Percentiles rank a stretch among this genome's conserved stretches.
These are phyloP conservation scores for Lagodon rhomboides DNA, from an alignment of 2,797 vertebrate genomes.

Conservation along the genomic window DNA sequence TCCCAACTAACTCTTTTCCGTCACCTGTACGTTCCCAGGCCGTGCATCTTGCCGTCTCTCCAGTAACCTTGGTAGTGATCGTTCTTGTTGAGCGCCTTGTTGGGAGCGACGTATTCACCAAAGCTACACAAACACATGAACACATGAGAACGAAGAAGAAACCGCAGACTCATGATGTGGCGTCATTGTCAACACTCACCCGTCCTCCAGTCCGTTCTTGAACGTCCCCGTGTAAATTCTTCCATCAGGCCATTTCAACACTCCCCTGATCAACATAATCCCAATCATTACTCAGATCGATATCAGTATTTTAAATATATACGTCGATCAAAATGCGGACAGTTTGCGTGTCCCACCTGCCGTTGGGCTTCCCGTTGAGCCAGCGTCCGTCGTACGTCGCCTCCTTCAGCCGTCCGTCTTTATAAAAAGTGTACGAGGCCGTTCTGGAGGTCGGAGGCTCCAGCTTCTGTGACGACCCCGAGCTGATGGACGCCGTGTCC, in stretches of 20 bases:
- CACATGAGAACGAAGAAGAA: background rate
- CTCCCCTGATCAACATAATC: slow-evolving; percentile 85
- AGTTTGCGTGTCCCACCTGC: slow-evolving; percentile 86
- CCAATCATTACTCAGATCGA: background rate
- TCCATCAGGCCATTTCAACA: slow-evolving; percentile 95
- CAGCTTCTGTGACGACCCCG: slow-evolving; percentile 81
- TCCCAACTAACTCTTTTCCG: background rate
- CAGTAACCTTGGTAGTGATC: slow-evolving; percentile 95
- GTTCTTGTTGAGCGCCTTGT: slow-evolving; percentile 90
- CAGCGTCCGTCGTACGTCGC: slow-evolving; percentile 93
- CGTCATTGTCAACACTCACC: slow-evolving; percentile 80
- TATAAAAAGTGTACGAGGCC: slow-evolving; percentile 96
- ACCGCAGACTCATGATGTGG: background rate
- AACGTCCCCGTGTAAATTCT: slow-evolving; percentile 93
- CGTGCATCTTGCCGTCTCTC: slow-evolving; percentile 98
- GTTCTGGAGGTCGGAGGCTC: slow-evolving; percentile 94
- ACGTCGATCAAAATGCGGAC: rapidly evolving
- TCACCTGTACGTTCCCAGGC: slow-evolving; percentile 93
- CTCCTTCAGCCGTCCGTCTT: slow-evolving; percentile 94
- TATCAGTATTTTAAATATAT: background rate
- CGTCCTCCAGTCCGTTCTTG: slow-evolving; percentile 94
- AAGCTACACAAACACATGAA: slow-evolving; percentile 80
- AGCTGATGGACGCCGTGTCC: slow-evolving; percentile 75
- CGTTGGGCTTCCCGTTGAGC: slow-evolving; percentile 94
- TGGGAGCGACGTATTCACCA: slow-evolving; percentile 91